Percentiles rank a stretch among this genome's conserved stretches.
Conservation (phyloP, 2,113 vertebrate genomes). For the Nesogale talazaci region DNA sequence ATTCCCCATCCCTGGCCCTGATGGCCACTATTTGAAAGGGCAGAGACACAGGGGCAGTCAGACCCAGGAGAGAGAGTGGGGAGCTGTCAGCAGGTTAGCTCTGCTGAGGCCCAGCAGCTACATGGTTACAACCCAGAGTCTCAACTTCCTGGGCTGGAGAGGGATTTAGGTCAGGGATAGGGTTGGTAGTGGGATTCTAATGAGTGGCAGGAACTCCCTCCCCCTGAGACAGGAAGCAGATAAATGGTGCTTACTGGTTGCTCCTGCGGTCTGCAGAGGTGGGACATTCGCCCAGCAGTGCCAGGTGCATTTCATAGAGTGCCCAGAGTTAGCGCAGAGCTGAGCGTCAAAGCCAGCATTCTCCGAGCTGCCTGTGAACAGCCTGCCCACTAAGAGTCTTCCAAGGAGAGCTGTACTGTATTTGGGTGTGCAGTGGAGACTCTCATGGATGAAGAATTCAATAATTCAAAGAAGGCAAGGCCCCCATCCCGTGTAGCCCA, state of each 20-base stretch:
- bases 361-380: neutral
- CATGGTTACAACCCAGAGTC: slow-evolving; percentile 24
- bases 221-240: slow-evolving; percentile 40
- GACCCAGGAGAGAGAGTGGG: neutral
- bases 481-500: neutral
- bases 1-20: neutral
- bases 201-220: neutral
- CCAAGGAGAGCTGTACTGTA: neutral
- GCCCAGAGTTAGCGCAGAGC: slow-evolving; percentile 13
- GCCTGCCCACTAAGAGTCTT: neutral
- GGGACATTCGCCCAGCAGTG: neutral
- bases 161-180: slow-evolving; percentile 11
- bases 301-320: neutral
- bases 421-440: neutral
- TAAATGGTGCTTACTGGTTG: neutral
- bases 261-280: neutral
- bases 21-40: neutral
- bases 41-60: neutral
- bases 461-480: neutral
- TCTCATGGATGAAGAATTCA: neutral
- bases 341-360: neutral
- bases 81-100: neutral
- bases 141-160: neutral
- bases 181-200: neutral
- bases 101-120: neutral